Percentiles rank a stretch among this genome's conserved stretches.
Conservation (phyloP, 2,113 vertebrate species). For the Rana temporaria region DNA sequence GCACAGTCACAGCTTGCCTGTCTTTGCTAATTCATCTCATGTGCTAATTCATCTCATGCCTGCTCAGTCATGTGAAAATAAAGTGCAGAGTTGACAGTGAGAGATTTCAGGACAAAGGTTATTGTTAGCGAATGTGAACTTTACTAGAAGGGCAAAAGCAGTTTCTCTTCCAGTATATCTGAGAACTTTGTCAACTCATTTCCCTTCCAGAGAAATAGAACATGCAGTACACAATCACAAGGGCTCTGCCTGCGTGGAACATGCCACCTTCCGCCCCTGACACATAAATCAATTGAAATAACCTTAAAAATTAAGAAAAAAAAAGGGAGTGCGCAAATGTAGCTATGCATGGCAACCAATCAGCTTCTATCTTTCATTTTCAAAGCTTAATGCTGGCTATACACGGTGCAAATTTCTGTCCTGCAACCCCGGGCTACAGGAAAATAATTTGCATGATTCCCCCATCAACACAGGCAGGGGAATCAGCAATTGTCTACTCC, state of each 20-base stretch:
- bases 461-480: too few species aligned
- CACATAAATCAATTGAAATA: background rate
- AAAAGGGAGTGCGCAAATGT: background rate
- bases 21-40: background rate
- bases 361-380: too few species aligned
- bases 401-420: too few species aligned
- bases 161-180: slow-evolving; percentile 5
- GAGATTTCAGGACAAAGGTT: background rate
- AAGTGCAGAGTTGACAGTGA: background rate
- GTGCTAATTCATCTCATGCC: background rate
- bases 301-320: background rate
- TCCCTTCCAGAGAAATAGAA: slow-evolving; percentile 30
- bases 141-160: background rate
- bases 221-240: slow-evolving; percentile 24
- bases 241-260: background rate
- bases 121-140: background rate
- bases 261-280: slow-evolving; percentile 4
- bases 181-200: slow-evolving; percentile 40
- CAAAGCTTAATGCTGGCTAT: too few species aligned
- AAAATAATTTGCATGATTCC: too few species aligned
- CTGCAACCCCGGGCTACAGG: too few species aligned
- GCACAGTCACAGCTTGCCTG: background rate
- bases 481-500: too few species aligned
- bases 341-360: too few species aligned
- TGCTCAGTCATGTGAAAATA: background rate